phyloP scores from a whole-genome alignment of 2,888 invertebrate genomes.

The Oligia fasciuncula region DNA sequence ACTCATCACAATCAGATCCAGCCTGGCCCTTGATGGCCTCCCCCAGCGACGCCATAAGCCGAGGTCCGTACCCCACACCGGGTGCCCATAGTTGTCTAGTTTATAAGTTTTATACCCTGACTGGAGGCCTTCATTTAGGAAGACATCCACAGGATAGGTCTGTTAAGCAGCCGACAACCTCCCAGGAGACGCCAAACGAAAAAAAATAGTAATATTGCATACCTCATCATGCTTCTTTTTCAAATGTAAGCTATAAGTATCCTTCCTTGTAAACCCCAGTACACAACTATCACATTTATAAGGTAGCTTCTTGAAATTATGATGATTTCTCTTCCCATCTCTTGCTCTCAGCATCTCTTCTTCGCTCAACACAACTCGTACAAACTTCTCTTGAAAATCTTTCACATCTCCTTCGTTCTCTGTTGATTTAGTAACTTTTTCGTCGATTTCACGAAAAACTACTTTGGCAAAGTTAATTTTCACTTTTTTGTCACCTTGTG shows the following conservation, averaged over 20 bases:
- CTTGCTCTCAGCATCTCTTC: slow-evolving; percentile 75
- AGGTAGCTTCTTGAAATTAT: slow-evolving; percentile 80
- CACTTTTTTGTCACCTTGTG: neutral
- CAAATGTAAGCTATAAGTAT: slow-evolving; percentile 72
- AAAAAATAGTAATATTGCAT: slow-evolving; percentile 4
- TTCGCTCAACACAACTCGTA: slow-evolving; percentile 70
- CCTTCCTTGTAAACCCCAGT: slow-evolving; percentile 75
- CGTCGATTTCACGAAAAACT: neutral
- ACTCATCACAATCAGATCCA: too few relatives aligned
- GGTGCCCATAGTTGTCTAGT: too few relatives aligned
- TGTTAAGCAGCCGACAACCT: too few relatives aligned
- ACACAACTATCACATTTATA: slow-evolving; percentile 82
- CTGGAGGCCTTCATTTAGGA: too few relatives aligned
- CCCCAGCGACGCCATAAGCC: too few relatives aligned
- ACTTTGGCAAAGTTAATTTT: neutral
- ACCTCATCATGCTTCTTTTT: slow-evolving; percentile 76
- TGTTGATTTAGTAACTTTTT: neutral
- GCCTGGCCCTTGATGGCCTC: too few relatives aligned
- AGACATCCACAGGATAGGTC: too few relatives aligned
- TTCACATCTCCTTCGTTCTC: slow-evolving; percentile 10
- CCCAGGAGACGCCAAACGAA: neutral
- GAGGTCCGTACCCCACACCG: too few relatives aligned
- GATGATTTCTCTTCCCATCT: slow-evolving; percentile 77
- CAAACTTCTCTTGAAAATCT: slow-evolving; percentile 68
- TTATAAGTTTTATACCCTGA: too few relatives aligned